Percentiles rank a stretch among this genome's conserved stretches.
Conservation (phyloP, 2,113 vertebrate genomes). For the Clarias batrachus region DNA sequence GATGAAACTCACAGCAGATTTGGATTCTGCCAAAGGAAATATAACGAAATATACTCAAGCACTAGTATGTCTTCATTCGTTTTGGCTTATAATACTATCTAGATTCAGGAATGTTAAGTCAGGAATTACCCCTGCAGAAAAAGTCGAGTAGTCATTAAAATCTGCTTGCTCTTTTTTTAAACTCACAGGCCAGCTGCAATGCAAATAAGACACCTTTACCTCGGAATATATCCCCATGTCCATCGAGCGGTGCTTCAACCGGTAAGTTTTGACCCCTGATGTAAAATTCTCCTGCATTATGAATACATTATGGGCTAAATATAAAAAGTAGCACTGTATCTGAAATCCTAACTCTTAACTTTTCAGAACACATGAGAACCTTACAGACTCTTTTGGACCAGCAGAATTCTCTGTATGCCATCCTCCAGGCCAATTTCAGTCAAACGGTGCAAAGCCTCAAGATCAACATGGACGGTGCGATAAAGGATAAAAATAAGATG, state of each 20-base stretch:
- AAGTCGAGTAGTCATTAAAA: background rate
- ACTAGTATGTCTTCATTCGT: conserved; percentile 58
- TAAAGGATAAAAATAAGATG: conserved; percentile 55
- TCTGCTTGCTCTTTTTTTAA: background rate
- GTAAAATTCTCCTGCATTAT: background rate
- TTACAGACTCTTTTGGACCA: conserved; percentile 55
- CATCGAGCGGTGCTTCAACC: conserved; percentile 4
- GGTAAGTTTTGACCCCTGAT: conserved; percentile 55
- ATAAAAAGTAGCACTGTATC: background rate
- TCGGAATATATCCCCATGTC: background rate
- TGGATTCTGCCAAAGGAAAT: conserved; percentile 47
- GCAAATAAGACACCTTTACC: conserved; percentile 13
- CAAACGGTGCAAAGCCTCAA: conserved; percentile 59
- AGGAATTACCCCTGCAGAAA: background rate
- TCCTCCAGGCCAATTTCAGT: conserved; percentile 69
- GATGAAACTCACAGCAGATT: conserved; percentile 45
- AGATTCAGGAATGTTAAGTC: background rate
- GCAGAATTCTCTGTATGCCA: conserved; percentile 58
- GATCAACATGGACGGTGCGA: conserved; percentile 58
- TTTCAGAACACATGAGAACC: conserved; percentile 57
- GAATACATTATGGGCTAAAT: background rate
- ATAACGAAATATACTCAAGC: conserved; percentile 11
- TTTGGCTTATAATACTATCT: background rate
- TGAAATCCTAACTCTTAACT: background rate
- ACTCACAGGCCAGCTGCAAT: conserved; percentile 47